Evolutionary conservation across 2,113 vertebrate genomes (phyloP).

Genomic region (Crotalus viridis): DNA sequence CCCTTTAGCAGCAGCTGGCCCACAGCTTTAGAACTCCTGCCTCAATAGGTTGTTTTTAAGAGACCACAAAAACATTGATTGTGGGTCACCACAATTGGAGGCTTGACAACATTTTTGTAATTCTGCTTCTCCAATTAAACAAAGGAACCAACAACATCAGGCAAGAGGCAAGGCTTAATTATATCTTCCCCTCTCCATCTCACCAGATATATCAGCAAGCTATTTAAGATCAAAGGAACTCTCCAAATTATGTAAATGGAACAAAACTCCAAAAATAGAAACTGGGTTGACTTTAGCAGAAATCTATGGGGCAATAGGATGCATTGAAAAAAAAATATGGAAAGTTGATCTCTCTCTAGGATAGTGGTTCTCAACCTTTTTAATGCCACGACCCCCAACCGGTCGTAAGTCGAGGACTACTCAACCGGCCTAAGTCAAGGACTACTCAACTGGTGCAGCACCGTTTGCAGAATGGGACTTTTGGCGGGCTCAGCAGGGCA

Average conservation of each 20-base stretch:
- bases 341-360: neutral
- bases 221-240: neutral
- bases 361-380: no score
- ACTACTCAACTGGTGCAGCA: no score
- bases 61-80: neutral
- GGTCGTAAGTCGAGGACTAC: no score
- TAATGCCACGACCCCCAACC: no score
- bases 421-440: no score
- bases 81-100: neutral
- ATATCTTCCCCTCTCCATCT: neutral
- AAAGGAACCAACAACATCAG: neutral
- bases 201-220: neutral
- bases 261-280: neutral
- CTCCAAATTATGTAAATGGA: neutral
- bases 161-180: neutral
- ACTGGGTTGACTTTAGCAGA: neutral
- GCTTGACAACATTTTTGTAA: neutral
- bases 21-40: constrained; percentile 6
- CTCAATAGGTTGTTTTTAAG: constrained; percentile 1
- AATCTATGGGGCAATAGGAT: neutral
- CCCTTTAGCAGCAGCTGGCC: constrained; percentile 24
- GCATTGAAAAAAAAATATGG: neutral
- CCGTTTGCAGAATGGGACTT: no score
- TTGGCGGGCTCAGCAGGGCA: no score
- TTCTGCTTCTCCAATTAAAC: neutral